Evolutionary conservation across 2,797 vertebrate species (phyloP).

Genomic region (Oreortyx pictus): DNA sequence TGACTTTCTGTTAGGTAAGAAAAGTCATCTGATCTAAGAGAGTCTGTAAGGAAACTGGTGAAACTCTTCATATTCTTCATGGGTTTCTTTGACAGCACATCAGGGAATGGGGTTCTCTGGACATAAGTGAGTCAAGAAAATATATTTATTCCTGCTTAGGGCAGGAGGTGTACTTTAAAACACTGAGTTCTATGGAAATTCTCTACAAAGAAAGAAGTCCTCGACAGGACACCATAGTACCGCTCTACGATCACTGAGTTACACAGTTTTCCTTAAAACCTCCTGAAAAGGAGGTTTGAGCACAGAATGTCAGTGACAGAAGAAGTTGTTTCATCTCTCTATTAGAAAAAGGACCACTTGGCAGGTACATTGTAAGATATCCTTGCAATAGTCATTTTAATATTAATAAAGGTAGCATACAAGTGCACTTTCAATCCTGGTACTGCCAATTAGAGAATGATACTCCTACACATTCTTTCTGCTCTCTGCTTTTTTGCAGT

Average conservation of each 20-base stretch:
- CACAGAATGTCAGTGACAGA: not conserved
- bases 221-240: not conserved
- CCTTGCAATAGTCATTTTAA: conserved; percentile 49
- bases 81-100: not conserved
- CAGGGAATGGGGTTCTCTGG: not conserved
- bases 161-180: not conserved
- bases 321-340: conserved; percentile 13
- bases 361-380: conserved; percentile 18
- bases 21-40: not conserved
- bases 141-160: conserved; percentile 1
- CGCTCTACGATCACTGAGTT: not conserved
- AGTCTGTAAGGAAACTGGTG: not conserved
- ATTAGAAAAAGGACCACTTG: conserved; percentile 32
- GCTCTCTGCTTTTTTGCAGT: conserved; percentile 24
- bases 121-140: not conserved
- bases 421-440: conserved; percentile 25
- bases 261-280: conserved; percentile 4
- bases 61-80: not conserved
- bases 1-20: not conserved
- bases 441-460: conserved; percentile 47
- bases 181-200: not conserved
- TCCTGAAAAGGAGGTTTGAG: not conserved
- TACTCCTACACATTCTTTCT: conserved; percentile 28
- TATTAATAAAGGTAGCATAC: conserved; percentile 53
- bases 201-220: not conserved